Percentiles rank a stretch among this genome's conserved stretches.
Evolutionary conservation across 2,113 vertebrate genomes (phyloP).

Genomic region (Caranx ignobilis): DNA sequence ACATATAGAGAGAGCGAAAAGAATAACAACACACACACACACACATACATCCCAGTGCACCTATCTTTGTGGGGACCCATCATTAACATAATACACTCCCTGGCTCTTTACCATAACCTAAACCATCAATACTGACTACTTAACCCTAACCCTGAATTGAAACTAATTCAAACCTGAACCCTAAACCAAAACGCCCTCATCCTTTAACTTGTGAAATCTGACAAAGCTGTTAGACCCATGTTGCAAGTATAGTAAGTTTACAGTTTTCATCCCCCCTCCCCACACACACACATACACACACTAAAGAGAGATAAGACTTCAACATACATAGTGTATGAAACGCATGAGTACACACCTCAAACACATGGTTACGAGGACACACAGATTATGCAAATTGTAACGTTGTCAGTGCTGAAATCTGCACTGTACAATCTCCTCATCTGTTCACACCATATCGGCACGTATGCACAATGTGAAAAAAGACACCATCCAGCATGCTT

Average conservation of each 20-base stretch:
- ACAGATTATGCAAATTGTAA: slow-evolving; percentile 9
- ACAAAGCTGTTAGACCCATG: no score
- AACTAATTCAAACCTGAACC: no score
- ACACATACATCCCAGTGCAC: background rate
- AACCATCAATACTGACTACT: no score
- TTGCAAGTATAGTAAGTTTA: no score
- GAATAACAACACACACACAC: slow-evolving; percentile 1
- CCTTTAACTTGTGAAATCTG: no score
- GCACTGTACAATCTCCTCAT: background rate
- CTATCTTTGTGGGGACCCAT: no score
- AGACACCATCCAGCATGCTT: slow-evolving; percentile 9
- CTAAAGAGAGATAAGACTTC: background rate
- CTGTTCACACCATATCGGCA: background rate
- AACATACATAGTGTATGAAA: background rate
- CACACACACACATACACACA: slow-evolving; percentile 17
- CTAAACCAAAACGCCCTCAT: no score
- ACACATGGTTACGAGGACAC: background rate
- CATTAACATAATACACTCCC: no score
- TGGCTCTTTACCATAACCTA: no score
- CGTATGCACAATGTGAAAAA: background rate
- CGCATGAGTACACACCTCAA: background rate
- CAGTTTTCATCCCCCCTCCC: background rate
- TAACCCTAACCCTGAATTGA: no score
- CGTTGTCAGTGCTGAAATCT: slow-evolving; percentile 19
- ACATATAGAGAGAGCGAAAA: slow-evolving; percentile 17